A percentile compares a stretch with the other conserved stretches of the same genome.
Evolutionary conservation across 2,113 vertebrate species (phyloP).

Genomic region (Bubo blakistoni): DNA sequence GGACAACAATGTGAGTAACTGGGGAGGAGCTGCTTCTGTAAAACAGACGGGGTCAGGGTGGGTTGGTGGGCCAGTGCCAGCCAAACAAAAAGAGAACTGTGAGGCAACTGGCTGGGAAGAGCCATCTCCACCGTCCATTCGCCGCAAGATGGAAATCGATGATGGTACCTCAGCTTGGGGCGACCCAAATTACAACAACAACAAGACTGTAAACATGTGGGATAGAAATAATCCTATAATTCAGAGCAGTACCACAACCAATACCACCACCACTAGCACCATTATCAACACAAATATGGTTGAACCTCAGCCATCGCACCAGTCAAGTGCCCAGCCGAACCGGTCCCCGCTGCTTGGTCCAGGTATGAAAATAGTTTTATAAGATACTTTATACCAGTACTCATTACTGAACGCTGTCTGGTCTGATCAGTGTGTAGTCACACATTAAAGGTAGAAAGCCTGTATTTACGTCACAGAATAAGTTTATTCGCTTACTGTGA

Average conservation of each 20-base stretch:
- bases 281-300: slow-evolving; percentile 78
- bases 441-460: neutral
- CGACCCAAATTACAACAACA: slow-evolving; percentile 87
- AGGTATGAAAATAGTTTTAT: slow-evolving; percentile 69
- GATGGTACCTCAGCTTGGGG: slow-evolving; percentile 99
- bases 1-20: slow-evolving; percentile 84
- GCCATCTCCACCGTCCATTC: slow-evolving; percentile 92
- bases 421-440: fast-evolving
- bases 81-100: slow-evolving; percentile 83
- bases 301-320: slow-evolving; percentile 81
- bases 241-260: slow-evolving; percentile 79
- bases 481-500: neutral
- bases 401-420: neutral
- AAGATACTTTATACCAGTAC: neutral
- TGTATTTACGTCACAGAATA: neutral
- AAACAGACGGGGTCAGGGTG: slow-evolving; percentile 88
- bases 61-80: slow-evolving; percentile 79
- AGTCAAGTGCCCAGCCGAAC: slow-evolving; percentile 81
- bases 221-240: slow-evolving; percentile 91
- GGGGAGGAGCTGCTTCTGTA: slow-evolving; percentile 91
- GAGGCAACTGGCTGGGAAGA: slow-evolving; percentile 96
- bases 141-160: slow-evolving; percentile 98
- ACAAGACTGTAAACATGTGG: slow-evolving; percentile 96
- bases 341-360: slow-evolving; percentile 87
- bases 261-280: slow-evolving; percentile 75